Base-by-base conservation (phyloP, 2,797 vertebrate species). In the Limosa lapponica region DNA sequence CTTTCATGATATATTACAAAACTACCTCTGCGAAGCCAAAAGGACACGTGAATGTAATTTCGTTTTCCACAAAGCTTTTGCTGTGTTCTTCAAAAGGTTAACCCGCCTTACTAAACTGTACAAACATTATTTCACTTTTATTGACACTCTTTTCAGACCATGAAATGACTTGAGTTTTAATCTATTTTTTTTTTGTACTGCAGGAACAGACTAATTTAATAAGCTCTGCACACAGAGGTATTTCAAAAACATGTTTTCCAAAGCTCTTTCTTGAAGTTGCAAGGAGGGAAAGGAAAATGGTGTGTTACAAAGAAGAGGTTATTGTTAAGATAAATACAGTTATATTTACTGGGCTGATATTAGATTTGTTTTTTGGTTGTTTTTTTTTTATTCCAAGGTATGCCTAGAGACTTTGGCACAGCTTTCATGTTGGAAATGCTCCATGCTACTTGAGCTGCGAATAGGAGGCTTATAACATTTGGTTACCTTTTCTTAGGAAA, bases 81-180 rank as follows among this genome's bases (percentile, higher is more conserved):
- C 79, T 87, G 37, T 36, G 44, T 87, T 95, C 85, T 90, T 78
- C 0, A 0, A 95, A 94, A 96, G 80, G 89, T 93, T 74, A 88
- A 71, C 55, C 41, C 2, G 2, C 49, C 32, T 94, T 94, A 55
- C 82, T 72, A 91, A 97, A 93, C 94, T 93, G 84, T 93, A 91
- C 78, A 97, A 96, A 97, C 84, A 96, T 96, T 96, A 87, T 92
- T 94, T 94, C 74, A 34, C 67, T 93, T 95, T 82, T 92, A 95
- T 91, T 95, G 72, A 82, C 95, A 93, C 70, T 97, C 87, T 97
- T 97, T 97, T 86, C 84, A 81, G 87, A 96, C 91, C 95, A 97
- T 95, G 95, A 98, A 98, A 98, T 97, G 55, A 96, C 93, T 95
- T 89, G 89, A 79, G 73, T 94, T 97, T 97, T 96, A 97, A 96